Evolutionary conservation across 2,113 vertebrate species (phyloP).

Genomic region (Alaudala cheleensis): DNA sequence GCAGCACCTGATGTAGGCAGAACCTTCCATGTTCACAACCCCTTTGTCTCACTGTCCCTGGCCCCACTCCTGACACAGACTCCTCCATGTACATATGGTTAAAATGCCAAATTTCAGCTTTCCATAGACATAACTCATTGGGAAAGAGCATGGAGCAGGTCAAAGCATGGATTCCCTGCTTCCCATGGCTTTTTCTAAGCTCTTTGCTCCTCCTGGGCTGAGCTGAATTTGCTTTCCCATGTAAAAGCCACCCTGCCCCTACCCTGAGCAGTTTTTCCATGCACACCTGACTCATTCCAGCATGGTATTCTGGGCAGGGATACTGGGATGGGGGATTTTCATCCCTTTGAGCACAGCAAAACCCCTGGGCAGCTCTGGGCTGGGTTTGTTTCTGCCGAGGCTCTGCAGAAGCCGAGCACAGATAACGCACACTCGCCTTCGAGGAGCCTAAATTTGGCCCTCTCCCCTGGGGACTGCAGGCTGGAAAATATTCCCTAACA

Average conservation of each 20-base stretch:
- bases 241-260: background rate
- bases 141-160: background rate
- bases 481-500: slow-evolving; percentile 64
- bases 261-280: background rate
- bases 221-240: background rate
- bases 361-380: background rate
- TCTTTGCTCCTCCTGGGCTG: background rate
- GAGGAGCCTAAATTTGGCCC: slow-evolving; percentile 43
- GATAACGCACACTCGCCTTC: background rate
- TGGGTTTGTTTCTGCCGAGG: slow-evolving; percentile 20
- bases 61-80: background rate
- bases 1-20: background rate
- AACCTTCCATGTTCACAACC: background rate
- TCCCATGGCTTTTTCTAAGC: background rate
- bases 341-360: background rate
- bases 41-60: background rate
- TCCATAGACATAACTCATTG: background rate
- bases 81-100: accelerated
- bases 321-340: background rate
- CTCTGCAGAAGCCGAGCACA: background rate
- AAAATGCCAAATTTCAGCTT: background rate
- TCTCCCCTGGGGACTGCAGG: slow-evolving; percentile 21
- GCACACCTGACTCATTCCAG: background rate
- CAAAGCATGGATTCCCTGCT: background rate
- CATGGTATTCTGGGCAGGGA: background rate